Percentiles rank a stretch among this genome's conserved stretches.
These are phyloP conservation scores for Eucera pruinosa DNA, from an alignment of 2,888 invertebrate genomes.

Conservation along the genomic window DNA sequence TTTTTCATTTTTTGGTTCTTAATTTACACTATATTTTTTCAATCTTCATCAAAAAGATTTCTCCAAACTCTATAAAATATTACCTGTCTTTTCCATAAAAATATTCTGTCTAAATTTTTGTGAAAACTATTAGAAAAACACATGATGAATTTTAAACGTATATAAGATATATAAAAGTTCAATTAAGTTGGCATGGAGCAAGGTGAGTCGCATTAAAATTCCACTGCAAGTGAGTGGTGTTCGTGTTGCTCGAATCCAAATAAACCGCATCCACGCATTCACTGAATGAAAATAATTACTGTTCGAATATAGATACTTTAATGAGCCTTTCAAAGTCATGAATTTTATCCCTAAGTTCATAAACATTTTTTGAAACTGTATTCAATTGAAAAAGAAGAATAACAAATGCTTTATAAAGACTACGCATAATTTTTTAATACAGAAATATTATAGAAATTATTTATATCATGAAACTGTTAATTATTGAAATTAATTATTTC, in stretches of 20 bases:
- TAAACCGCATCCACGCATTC: slow-evolving; percentile 11
- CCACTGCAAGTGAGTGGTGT: neutral
- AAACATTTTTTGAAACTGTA: too few relatives aligned
- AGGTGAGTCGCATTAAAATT: slow-evolving; percentile 32
- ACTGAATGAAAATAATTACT: neutral
- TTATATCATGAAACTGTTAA: too few relatives aligned
- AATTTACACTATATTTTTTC: too few relatives aligned
- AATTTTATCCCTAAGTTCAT: neutral
- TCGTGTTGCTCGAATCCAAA: slow-evolving; percentile 28
- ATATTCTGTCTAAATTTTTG: neutral
- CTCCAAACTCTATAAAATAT: too few relatives aligned
- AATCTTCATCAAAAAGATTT: too few relatives aligned
- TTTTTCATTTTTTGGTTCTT: too few relatives aligned
- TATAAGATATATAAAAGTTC: neutral
- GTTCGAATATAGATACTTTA: neutral
- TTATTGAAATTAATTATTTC: too few relatives aligned
- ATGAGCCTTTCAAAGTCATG: neutral
- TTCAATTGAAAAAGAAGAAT: too few relatives aligned
- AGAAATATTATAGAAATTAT: too few relatives aligned
- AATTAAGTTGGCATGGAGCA: slow-evolving; percentile 17
- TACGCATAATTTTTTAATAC: too few relatives aligned
- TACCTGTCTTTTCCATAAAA: too few relatives aligned
- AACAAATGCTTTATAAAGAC: too few relatives aligned
- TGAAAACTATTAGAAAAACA: neutral
- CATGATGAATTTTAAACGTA: neutral